Base-by-base conservation (phyloP, 2,113 vertebrate genomes). In the Rhinichthys klamathensis region DNA sequence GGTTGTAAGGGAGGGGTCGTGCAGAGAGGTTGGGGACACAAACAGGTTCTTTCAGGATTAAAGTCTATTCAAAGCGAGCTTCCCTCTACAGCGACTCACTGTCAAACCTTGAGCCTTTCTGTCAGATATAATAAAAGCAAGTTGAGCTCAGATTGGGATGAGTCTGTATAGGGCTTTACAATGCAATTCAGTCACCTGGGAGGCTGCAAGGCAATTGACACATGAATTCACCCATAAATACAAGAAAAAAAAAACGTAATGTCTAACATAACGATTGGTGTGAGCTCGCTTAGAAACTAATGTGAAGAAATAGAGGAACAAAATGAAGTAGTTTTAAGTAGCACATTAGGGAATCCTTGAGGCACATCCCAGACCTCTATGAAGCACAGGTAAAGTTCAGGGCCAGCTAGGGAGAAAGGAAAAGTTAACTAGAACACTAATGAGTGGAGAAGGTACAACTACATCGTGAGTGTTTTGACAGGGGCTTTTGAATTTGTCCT, bases 11-110 rank as follows among this genome's bases (percentile, higher is more conserved):
- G 27, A 32, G 25, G 35, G 80, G 60, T 69, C 11, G 25, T 30
- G 11, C 4, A 23, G 41, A 12, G 61, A 67, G 25, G 18, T 69
- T 49, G 44, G 18, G 21, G 12, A 54, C 79, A 82, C 79, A 81
- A 60, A 63, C 54, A 63, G 32, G n/a, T 51, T 58, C 56, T 86
- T 76, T 63, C 72, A 69, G 80, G 72, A 76, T 82, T 82, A 69
- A 86, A 67, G 69, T 54, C 63, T 78, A 30, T 73, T 84, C 72
- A 84, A 84, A 75, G 82, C 38, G 25, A 65, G 11, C 41, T 21
- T 25, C 41, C 15, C 2, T 35, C 41, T 74, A 46, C 38, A 51
- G 56, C 56, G 15, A 44, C 49, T 84, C 41, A 51, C 44, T 76
- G 60, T 84, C 73, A 81, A 49, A 49, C 23, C 41, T 63, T 41